Conservation (phyloP, 64 coral and sea anemone genomes). For the Porites lutea region DNA sequence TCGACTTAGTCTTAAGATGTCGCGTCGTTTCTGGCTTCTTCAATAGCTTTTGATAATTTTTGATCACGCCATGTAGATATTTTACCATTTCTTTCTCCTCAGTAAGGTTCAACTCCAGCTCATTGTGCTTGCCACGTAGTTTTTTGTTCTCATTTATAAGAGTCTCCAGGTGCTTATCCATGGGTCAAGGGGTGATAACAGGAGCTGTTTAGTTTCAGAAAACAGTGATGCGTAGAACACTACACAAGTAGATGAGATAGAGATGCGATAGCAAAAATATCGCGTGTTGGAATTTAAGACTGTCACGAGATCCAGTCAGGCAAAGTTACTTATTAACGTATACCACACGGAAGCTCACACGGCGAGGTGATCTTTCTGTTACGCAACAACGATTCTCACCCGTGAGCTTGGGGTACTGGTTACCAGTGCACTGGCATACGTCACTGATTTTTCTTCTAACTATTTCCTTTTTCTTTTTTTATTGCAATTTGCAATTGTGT, state of each 20-base stretch:
- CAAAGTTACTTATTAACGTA: too few relatives aligned
- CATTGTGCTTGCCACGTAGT: conserved; percentile 66
- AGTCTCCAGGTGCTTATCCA: conserved; percentile 21
- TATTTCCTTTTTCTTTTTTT: too few relatives aligned
- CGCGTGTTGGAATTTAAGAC: conserved; percentile 5
- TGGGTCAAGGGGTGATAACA: background rate
- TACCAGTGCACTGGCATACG: too few relatives aligned
- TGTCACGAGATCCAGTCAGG: background rate
- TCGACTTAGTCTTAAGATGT: conserved; percentile 15
- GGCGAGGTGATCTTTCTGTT: too few relatives aligned
- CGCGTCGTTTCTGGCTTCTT: conserved; percentile 53
- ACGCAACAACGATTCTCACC: too few relatives aligned
- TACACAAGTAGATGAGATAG: background rate
- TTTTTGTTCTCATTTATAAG: conserved; percentile 79
- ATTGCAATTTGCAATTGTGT: too few relatives aligned
- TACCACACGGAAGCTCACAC: too few relatives aligned
- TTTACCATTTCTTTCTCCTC: conserved; percentile 91
- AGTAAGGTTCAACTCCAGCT: conserved; percentile 59
- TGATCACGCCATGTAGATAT: conserved; percentile 90
- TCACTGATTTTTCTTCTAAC: too few relatives aligned
- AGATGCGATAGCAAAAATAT: background rate
- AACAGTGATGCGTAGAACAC: background rate
- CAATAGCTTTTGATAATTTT: conserved; percentile 84
- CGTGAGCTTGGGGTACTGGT: too few relatives aligned
- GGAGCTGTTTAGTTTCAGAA: conserved; percentile 11